Percentiles rank a stretch among this genome's conserved stretches.
Evolutionary conservation across 2,797 vertebrate genomes (phyloP).

Genomic region (Poeciliopsis gracilis): DNA sequence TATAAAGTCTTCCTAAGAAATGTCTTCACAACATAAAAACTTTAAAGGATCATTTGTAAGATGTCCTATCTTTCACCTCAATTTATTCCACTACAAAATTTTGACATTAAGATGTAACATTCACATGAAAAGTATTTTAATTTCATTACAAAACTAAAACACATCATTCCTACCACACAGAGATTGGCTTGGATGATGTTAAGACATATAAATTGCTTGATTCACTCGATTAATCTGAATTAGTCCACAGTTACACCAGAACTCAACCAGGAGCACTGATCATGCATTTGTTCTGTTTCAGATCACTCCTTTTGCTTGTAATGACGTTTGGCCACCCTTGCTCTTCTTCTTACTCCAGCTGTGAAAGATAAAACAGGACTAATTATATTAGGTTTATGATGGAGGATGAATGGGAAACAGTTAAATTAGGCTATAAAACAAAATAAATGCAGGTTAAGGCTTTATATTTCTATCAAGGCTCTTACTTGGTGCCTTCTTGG

Average conservation of each 20-base stretch:
- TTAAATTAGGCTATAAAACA: background rate
- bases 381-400: background rate
- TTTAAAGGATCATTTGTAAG: slow-evolving; percentile 29
- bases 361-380: slow-evolving; percentile 13
- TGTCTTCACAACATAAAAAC: slow-evolving; percentile 36
- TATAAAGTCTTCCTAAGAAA: slow-evolving; percentile 38
- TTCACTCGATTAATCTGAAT: slow-evolving; percentile 32
- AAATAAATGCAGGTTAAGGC: background rate
- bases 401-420: background rate
- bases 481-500: slow-evolving; percentile 64
- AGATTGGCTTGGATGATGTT: slow-evolving; percentile 38
- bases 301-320: slow-evolving; percentile 59
- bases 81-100: slow-evolving; percentile 37
- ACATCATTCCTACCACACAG: slow-evolving; percentile 44
- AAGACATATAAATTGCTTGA: slow-evolving; percentile 48
- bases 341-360: slow-evolving; percentile 61
- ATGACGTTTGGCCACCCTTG: slow-evolving; percentile 56
- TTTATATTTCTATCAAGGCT: background rate
- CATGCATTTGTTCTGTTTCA: slow-evolving; percentile 26
- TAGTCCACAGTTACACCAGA: slow-evolving; percentile 39
- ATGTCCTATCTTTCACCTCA: slow-evolving; percentile 35
- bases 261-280: slow-evolving; percentile 58
- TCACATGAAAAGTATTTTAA: slow-evolving; percentile 43
- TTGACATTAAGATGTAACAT: slow-evolving; percentile 40
- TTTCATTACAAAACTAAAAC: slow-evolving; percentile 40